Evolutionary conservation across 2,888 invertebrate genomes (phyloP).

Genomic region (Sesamia inferens): DNA sequence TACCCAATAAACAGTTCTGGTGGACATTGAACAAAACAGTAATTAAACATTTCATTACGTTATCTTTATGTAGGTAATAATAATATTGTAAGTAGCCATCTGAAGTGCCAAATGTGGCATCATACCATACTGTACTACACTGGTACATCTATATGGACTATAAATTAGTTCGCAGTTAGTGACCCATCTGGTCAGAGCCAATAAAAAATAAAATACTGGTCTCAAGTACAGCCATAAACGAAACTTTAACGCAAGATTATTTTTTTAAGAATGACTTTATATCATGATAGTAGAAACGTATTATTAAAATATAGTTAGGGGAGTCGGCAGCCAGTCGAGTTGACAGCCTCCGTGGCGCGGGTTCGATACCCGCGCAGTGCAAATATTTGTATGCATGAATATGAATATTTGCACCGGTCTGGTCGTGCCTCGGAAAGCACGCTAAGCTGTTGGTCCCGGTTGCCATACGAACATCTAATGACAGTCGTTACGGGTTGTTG

Average conservation of each 20-base stretch:
- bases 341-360: no score
- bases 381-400: no score
- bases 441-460: no score
- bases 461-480: no score
- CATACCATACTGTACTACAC: slow-evolving; percentile 41
- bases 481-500: no score
- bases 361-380: no score
- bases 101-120: slow-evolving; percentile 63
- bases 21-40: slow-evolving; percentile 1
- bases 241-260: slow-evolving; percentile 8
- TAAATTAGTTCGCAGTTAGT: slow-evolving; percentile 67
- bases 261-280: background rate
- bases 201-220: slow-evolving; percentile 69
- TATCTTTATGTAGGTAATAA: slow-evolving; percentile 28
- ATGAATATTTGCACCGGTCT: no score
- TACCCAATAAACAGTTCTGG: background rate
- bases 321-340: no score
- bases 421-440: no score
- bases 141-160: slow-evolving; percentile 51
- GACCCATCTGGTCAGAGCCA: slow-evolving; percentile 74
- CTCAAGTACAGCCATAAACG: slow-evolving; percentile 55
- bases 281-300: no score
- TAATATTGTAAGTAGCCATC: slow-evolving; percentile 38
- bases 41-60: slow-evolving; percentile 11
- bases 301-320: no score